Percentiles rank a stretch among this genome's conserved stretches.
Conservation (phyloP, 2,113 vertebrate genomes). For the Vulpes lagopus region DNA sequence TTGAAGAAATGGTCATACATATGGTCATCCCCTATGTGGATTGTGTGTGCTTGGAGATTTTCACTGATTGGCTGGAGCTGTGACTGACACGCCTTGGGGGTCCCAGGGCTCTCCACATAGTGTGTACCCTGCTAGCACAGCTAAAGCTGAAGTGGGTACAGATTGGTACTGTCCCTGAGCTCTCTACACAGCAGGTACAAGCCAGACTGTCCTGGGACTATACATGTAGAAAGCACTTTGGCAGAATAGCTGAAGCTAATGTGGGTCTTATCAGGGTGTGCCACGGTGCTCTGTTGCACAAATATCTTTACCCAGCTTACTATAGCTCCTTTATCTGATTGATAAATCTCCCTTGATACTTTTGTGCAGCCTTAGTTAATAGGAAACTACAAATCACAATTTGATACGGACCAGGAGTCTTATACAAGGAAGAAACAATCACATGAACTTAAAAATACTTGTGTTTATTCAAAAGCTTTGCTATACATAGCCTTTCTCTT, state of each 20-base stretch:
- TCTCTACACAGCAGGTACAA: background rate
- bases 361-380: background rate
- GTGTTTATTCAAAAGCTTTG: conserved; percentile 10
- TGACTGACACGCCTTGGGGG: background rate
- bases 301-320: background rate
- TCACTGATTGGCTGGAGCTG: background rate
- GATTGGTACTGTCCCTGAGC: background rate
- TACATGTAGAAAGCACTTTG: background rate
- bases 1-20: background rate
- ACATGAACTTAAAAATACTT: background rate
- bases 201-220: background rate
- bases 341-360: background rate
- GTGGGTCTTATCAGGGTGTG: background rate
- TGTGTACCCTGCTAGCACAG: background rate
- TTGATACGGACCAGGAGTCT: background rate
- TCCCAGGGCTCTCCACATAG: background rate
- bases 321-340: background rate
- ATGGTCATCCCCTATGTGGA: background rate
- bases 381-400: background rate
- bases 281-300: background rate
- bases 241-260: background rate
- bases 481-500: background rate
- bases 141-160: background rate
- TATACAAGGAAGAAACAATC: background rate
- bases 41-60: background rate